These are phyloP conservation scores for Catagonus wagneri DNA, from an alignment of 2,113 vertebrate genomes.

Conservation along the genomic window DNA sequence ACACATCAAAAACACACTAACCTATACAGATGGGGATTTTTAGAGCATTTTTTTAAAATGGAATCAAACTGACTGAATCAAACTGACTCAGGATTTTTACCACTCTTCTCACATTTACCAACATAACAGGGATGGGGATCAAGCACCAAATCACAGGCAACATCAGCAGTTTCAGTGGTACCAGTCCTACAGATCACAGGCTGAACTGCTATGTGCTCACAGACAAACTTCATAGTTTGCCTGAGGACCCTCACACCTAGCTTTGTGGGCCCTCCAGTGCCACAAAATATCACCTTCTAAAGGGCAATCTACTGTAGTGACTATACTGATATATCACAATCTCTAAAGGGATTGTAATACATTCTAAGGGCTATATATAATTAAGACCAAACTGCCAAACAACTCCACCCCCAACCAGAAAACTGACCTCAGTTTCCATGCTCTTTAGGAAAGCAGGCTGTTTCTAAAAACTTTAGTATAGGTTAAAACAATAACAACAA, in stretches of 20 bases:
- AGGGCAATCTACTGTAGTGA: neutral
- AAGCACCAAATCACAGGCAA: neutral
- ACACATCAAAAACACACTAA: neutral
- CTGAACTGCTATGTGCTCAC: neutral
- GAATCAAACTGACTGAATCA: neutral
- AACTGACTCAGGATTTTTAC: neutral
- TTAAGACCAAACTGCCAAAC: neutral
- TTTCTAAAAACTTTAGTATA: neutral
- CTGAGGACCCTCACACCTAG: neutral
- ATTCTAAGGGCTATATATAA: neutral
- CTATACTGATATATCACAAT: neutral
- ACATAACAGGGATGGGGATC: neutral
- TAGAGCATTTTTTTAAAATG: neutral
- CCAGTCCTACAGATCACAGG: neutral
- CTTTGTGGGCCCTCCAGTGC: neutral
- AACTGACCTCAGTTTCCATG: neutral
- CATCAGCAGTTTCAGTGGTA: accelerated
- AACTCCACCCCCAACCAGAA: neutral
- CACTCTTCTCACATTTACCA: neutral
- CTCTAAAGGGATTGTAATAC: neutral
- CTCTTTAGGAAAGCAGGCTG: neutral
- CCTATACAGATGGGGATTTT: neutral
- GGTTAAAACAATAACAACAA: neutral
- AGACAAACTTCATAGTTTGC: neutral
- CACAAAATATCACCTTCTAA: neutral